These are phyloP conservation scores for Eidolon dupreanum DNA, from an alignment of 2,797 vertebrate genomes.

Conservation along the genomic window DNA sequence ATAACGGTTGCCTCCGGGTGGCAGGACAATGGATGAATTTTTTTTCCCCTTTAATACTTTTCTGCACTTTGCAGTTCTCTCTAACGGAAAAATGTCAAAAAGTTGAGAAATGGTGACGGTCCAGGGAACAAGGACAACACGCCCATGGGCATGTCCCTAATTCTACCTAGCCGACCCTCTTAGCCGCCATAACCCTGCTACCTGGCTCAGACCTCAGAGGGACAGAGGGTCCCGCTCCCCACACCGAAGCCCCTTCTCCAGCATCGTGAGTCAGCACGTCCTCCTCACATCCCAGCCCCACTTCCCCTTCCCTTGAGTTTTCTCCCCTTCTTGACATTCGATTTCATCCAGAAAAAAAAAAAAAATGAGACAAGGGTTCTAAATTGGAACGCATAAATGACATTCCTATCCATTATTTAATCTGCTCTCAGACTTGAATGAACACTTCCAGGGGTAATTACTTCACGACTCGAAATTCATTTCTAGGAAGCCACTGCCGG, in stretches of 20 bases:
- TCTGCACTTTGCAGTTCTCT: not conserved
- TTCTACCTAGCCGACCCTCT: accelerated
- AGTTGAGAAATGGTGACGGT: not conserved
- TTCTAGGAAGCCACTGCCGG: constrained; percentile 66
- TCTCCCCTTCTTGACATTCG: constrained; percentile 43
- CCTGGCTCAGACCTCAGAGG: not conserved
- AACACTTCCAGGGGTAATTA: constrained; percentile 79
- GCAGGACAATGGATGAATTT: not conserved
- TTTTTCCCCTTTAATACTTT: not conserved
- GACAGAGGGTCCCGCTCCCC: too few species aligned
- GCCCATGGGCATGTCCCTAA: not conserved
- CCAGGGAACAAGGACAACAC: not conserved
- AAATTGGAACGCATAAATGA: constrained; percentile 77
- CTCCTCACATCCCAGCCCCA: not conserved
- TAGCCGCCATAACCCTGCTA: accelerated
- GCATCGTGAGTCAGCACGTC: not conserved
- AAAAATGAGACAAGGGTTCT: constrained; percentile 78
- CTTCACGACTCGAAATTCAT: constrained; percentile 67
- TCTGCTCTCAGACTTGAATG: constrained; percentile 77
- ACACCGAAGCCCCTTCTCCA: accelerated
- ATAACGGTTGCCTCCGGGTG: not conserved
- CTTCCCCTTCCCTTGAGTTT: not conserved
- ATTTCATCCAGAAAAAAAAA: constrained; percentile 76
- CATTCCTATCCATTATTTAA: constrained; percentile 85
- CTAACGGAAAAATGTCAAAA: not conserved